A percentile compares a stretch with the other conserved stretches of the same genome.
These are phyloP conservation scores for Burhinus oedicnemus DNA, from an alignment of 2,113 vertebrate species.

Conservation along the genomic window DNA sequence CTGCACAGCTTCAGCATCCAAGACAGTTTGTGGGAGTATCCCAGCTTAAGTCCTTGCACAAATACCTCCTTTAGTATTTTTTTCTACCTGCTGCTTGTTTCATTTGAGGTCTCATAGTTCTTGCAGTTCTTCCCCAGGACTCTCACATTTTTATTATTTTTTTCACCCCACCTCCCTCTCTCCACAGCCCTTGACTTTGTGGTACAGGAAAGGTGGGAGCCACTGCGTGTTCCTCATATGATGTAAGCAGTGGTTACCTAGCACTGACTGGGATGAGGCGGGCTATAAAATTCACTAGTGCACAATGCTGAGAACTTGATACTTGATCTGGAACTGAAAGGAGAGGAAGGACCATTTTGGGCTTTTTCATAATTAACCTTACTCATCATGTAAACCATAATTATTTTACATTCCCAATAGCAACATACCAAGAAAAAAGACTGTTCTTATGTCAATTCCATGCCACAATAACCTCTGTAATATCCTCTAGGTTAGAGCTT, in stretches of 20 bases:
- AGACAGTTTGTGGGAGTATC: not conserved
- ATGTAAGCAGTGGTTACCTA: not conserved
- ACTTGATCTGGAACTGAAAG: not conserved
- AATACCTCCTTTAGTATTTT: not conserved
- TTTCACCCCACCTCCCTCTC: too few relatives aligned
- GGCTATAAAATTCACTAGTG: not conserved
- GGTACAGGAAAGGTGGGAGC: not conserved
- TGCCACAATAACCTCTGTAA: not conserved
- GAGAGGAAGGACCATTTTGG: not conserved
- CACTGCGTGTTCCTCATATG: not conserved
- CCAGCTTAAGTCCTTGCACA: not conserved
- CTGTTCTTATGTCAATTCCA: not conserved
- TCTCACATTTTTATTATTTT: not conserved
- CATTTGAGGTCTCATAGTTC: not conserved
- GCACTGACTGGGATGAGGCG: not conserved
- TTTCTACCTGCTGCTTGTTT: not conserved
- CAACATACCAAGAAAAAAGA: not conserved
- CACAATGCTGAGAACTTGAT: not conserved
- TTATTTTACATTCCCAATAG: not conserved
- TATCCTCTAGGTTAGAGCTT: not conserved
- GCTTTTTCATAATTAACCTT: not conserved
- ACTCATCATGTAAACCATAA: not conserved
- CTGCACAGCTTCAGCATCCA: not conserved
- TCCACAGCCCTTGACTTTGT: not conserved
- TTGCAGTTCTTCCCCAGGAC: not conserved